phyloP scores from a whole-genome alignment of 2,888 invertebrate species.

The Odontothrips loti region DNA sequence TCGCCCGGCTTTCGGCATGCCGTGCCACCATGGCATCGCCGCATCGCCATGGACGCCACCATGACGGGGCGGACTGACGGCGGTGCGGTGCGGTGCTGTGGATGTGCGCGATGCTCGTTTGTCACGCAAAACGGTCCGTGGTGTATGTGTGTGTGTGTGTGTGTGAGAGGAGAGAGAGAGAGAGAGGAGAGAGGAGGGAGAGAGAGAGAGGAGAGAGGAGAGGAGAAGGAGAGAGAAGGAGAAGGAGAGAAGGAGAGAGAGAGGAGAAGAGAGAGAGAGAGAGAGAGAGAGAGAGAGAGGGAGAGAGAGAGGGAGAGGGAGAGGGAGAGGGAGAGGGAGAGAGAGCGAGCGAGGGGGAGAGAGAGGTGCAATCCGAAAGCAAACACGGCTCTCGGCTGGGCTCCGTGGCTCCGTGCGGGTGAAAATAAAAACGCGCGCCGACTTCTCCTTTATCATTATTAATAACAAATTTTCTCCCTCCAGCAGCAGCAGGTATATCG shows the following conservation, averaged over 20 bases:
- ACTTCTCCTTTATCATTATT: not conserved
- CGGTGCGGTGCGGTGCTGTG: not conserved
- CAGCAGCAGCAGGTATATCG: not conserved
- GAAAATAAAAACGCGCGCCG: no score
- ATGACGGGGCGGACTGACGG: not conserved
- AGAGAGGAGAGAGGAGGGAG: not conserved
- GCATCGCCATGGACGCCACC: no score
- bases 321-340: conserved; percentile 2
- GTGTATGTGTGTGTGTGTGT: not conserved
- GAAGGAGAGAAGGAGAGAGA: not conserved
- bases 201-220: not conserved
- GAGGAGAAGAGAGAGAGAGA: not conserved
- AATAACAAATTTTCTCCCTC: not conserved
- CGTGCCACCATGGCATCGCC: no score
- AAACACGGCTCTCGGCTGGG: not conserved
- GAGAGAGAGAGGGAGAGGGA: conserved; percentile 8
- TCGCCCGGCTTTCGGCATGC: no score
- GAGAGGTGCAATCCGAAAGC: not conserved
- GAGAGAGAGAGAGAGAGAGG: not conserved
- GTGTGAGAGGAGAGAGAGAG: no score
- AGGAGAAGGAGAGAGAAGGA: not conserved
- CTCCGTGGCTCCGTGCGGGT: not conserved
- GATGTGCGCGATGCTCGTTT: not conserved
- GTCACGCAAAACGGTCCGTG: not conserved
- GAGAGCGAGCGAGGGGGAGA: not conserved